Evolutionary conservation across 2,888 invertebrate genomes (phyloP).

Genomic region (Gisinianus flammeolus): DNA sequence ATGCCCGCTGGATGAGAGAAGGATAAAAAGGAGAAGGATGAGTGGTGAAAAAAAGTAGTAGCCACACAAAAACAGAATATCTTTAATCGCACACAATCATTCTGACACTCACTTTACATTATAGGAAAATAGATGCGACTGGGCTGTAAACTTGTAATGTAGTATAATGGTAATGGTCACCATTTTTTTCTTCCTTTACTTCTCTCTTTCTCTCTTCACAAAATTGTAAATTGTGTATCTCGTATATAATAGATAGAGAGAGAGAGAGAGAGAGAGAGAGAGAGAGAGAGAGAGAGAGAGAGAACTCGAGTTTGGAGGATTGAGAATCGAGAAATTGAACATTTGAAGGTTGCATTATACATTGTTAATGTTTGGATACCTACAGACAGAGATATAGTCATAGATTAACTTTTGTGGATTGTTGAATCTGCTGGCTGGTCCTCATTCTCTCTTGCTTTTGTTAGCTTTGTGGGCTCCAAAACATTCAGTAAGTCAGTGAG

Average conservation of each 20-base stretch:
- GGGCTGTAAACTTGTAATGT: slow-evolving; percentile 8
- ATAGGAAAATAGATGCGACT: slow-evolving; percentile 2
- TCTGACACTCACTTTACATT: slow-evolving; percentile 5
- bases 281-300: too few species aligned
- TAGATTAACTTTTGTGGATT: neutral
- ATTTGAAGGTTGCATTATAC: neutral
- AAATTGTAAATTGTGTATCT: too few species aligned
- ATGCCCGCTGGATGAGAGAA: slow-evolving; percentile 2
- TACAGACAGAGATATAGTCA: neutral
- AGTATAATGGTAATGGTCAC: too few species aligned
- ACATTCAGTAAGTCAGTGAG: too few species aligned
- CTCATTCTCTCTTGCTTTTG: neutral
- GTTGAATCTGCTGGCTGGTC: slow-evolving; percentile 1
- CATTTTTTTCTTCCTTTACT: neutral
- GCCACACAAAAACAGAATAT: neutral
- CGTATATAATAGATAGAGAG: too few species aligned
- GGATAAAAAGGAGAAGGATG: neutral
- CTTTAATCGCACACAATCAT: slow-evolving; percentile 7
- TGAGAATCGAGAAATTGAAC: neutral
- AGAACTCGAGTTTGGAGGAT: too few species aligned
- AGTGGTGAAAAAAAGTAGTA: neutral
- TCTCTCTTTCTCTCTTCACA: too few species aligned
- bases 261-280: too few species aligned
- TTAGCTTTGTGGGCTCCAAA: neutral
- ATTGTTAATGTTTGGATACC: too few species aligned